These are phyloP conservation scores for Agrilus planipennis DNA, from an alignment of 1,140 invertebrate genomes.

Conservation along the genomic window DNA sequence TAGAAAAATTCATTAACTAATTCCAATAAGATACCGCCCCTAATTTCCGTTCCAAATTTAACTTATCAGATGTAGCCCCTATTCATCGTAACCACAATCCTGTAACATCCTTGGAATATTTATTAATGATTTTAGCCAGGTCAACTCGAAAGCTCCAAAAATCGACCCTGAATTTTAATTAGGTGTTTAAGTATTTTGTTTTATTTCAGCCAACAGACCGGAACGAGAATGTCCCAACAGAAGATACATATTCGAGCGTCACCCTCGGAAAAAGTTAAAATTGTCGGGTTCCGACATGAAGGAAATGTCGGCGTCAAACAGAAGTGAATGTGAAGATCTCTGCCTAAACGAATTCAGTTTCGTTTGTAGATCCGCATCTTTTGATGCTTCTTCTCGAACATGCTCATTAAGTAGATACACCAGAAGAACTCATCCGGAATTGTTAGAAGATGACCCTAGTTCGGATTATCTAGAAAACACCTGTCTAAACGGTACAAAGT, in stretches of 20 bases:
- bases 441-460: slow-evolving; percentile 71
- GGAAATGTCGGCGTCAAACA: slow-evolving; percentile 65
- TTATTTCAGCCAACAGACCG: slow-evolving; percentile 59
- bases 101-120: too few relatives aligned
- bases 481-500: slow-evolving; percentile 62
- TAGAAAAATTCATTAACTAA: too few relatives aligned
- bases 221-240: slow-evolving; percentile 77
- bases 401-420: slow-evolving; percentile 74
- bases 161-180: not conserved
- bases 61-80: too few relatives aligned
- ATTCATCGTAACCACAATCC: too few relatives aligned
- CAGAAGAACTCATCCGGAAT: slow-evolving; percentile 68
- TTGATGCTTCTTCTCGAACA: slow-evolving; percentile 58
- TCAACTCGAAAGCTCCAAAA: too few relatives aligned
- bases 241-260: slow-evolving; percentile 76
- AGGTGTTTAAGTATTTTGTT: slow-evolving; percentile 1
- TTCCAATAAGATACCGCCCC: too few relatives aligned
- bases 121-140: too few relatives aligned
- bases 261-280: slow-evolving; percentile 70
- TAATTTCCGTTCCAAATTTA: too few relatives aligned
- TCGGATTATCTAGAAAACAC: slow-evolving; percentile 86
- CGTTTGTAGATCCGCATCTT: slow-evolving; percentile 76
- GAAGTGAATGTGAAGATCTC: slow-evolving; percentile 82
- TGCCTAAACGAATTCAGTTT: slow-evolving; percentile 81
- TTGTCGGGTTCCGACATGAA: slow-evolving; percentile 64